These are phyloP conservation scores for Panonychus citri DNA, from an alignment of 1,140 invertebrate genomes.

Conservation along the genomic window DNA sequence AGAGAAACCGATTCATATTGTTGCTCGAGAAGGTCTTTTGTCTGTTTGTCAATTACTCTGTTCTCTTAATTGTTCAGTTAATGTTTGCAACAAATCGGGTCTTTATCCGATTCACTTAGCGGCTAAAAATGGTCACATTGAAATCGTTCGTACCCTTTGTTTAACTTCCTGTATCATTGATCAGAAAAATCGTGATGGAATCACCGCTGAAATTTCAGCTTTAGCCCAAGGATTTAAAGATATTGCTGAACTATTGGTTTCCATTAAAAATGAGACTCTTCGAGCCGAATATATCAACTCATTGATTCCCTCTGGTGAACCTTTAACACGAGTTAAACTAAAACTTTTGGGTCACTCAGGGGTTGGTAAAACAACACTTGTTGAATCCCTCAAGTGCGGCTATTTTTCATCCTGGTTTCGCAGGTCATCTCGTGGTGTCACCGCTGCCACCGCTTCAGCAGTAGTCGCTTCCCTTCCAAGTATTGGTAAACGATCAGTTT, in stretches of 20 bases:
- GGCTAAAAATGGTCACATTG: constrained; percentile 43
- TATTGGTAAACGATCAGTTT: background rate
- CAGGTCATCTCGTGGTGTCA: constrained; percentile 17
- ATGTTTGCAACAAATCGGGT: constrained; percentile 39
- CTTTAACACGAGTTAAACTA: constrained; percentile 42
- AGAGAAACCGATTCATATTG: constrained; percentile 49
- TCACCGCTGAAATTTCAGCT: constrained; percentile 54
- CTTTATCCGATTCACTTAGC: constrained; percentile 48
- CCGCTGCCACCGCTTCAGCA: background rate
- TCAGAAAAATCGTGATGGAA: constrained; percentile 41
- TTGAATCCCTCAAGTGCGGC: constrained; percentile 43
- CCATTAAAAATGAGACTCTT: constrained; percentile 33
- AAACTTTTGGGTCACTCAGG: constrained; percentile 51
- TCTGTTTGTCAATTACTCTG: constrained; percentile 45
- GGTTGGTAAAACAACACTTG: constrained; percentile 46
- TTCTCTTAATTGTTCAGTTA: constrained; percentile 44
- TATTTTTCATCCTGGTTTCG: constrained; percentile 39
- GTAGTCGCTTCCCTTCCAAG: background rate
- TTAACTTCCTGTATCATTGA: constrained; percentile 39
- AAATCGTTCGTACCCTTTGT: constrained; percentile 48
- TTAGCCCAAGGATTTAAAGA: constrained; percentile 49
- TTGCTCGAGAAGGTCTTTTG: constrained; percentile 39
- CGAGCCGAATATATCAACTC: constrained; percentile 42
- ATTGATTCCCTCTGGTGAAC: constrained; percentile 32
- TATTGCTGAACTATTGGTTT: constrained; percentile 44